Evolutionary conservation across 2,113 vertebrate species (phyloP), one percentile per base, ranked within the genome.

Genomic region (Notothenia rossii): DNA sequence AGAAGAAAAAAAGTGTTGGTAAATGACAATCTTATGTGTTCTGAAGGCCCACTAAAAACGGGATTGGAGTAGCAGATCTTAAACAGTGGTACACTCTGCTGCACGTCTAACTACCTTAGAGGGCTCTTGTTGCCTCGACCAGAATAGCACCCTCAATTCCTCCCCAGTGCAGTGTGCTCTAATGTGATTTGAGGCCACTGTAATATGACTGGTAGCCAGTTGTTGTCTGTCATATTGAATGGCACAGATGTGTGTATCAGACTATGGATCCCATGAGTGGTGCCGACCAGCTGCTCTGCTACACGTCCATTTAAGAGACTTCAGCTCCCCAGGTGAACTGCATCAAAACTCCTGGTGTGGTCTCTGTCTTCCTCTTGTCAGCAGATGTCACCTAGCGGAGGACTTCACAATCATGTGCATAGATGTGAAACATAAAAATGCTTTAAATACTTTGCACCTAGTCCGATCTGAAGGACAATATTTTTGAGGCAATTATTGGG

Each of bases 141-240:
- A 75, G 71, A 77, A 72, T 71, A 79, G 50, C 71, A 78, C 60
- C 73, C 75, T 65, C 25, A 65, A 59, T 75, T 64, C 62, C 75
- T 71, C 60, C 71, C 83, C 78, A 81, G 25, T 1, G 11, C 6
- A 18, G 17, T 36, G 62, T n/a, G 61, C 77, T 66, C 56, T 83
- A 91, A 93, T 81, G 74, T 68, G 48, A 82, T 83, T 70, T 75
- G 76, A 81, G 82, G 67, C 72, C 77, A 54, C 72, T 71, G 25
- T 89, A 84, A 82, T 87, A 72, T 43, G 62, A 79, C 72, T 77
- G 79, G 46, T 79, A 79, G 58, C 72, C 73, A 75, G 71, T 89
- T 84, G 82, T 87, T 88, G 84, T 89, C 77, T 81, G 87, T 92
- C 86, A 88, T 86, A 79, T 87, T 81, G 75, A 93, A 84, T 79